Conservation (phyloP, 1,140 invertebrate genomes). For the Drosophila obscura region DNA sequence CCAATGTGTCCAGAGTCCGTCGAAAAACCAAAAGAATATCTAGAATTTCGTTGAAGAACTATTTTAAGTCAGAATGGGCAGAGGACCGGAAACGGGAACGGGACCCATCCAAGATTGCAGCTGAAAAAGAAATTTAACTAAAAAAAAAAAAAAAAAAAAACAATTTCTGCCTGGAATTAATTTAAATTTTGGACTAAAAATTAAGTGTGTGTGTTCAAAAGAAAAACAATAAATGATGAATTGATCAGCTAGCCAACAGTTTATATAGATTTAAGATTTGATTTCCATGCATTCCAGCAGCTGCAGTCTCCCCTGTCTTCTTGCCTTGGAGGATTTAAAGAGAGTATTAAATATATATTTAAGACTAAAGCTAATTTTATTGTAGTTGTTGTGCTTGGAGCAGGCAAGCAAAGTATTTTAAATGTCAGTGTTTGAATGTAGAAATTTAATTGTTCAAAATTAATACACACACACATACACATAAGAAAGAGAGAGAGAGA, state of each 20-base stretch:
- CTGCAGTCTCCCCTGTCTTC: background rate
- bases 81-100: too few relatives aligned
- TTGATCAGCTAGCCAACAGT: conserved; percentile 11
- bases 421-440: conserved; percentile 41
- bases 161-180: too few relatives aligned
- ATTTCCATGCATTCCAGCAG: background rate
- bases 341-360: too few relatives aligned
- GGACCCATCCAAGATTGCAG: conserved; percentile 2
- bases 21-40: conserved; percentile 30
- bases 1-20: conserved; percentile 36
- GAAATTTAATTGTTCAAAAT: conserved; percentile 39
- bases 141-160: too few relatives aligned
- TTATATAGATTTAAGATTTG: conserved; percentile 24
- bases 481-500: conserved; percentile 13
- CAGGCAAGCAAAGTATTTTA: conserved; percentile 40
- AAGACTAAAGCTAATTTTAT: conserved; percentile 2
- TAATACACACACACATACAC: conserved; percentile 16
- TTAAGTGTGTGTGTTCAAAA: conserved; percentile 30
- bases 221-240: conserved; percentile 28
- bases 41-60: background rate
- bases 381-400: conserved; percentile 31
- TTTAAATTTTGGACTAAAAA: background rate
- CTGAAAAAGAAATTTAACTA: background rate
- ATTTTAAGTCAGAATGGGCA: conserved; percentile 22
- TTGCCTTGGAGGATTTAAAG: too few relatives aligned